Evolutionary conservation across 1,140 invertebrate genomes (phyloP), one percentile per base, ranked within the genome.

Genomic region (Euwallacea similis): DNA sequence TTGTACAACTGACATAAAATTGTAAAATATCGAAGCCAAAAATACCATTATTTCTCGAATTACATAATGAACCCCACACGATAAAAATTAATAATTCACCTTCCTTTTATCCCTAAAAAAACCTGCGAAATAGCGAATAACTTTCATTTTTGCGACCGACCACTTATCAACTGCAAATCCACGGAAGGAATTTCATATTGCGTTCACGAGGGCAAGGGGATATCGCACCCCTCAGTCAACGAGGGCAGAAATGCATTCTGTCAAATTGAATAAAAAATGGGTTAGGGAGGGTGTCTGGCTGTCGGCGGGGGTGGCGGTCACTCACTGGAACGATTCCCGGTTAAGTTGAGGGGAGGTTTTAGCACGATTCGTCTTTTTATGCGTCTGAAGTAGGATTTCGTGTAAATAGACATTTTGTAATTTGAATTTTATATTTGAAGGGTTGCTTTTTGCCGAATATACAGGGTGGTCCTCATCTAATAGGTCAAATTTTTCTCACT

Each of bases 201-300:
- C 46, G 46, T 50, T 50, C 46, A 50, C 9, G 46, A 50, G 55
- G 55, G 55, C 13, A 15, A 58, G 16, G 16, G 55, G 9, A 58
- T n/a, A 60, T 63, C 42, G 16, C 63, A 65, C 63, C 63, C 63
- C 41, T 65, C 44, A 13, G 21, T 33, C 16, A 2, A 50, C 21
- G 11, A 53, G 8, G 62, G 42, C 42, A 56, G 64, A 54, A 65
- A 65, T 54, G 62, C 47, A 50, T 44, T 65, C 6, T 10, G 61
- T 7, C 54, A 56, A 66, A 66, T 66, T 15, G 42, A 58, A 56
- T 66, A 66, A 66, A 66, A 66, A 66, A 66, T 66, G 50, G 64
- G 64, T 66, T 66, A 66, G 64, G 64, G 64, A 56, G 41, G 7
- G 53, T 13, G 41, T 65, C 46, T 65, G 15, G 42, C 56, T 13